Evolutionary conservation across 2,888 invertebrate genomes (phyloP), one percentile per base, ranked within the genome.

Genomic region (Agrochola litura): DNA sequence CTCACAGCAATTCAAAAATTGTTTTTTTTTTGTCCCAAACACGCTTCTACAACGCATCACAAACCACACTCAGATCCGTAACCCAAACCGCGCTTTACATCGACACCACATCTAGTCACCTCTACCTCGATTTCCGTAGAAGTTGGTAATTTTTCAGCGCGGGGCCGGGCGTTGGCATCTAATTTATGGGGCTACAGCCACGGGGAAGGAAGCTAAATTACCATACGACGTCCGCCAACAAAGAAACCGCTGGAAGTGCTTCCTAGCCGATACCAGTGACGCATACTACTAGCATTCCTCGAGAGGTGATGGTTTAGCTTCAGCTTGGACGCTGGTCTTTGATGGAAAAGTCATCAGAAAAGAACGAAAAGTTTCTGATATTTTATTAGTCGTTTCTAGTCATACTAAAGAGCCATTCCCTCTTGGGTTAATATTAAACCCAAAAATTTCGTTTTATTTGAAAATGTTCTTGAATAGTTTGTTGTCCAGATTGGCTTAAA

Each of bases 131-230:
- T 92, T 92, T 92, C 91, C 92, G 91, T 86, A 90, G 86, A 91
- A 92, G 92, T 93, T 91, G 93, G 95, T 94, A 95, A 96, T 96
- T 96, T 96, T 96, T 96, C 96, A 95, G 93, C 88, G 79, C 90
- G 88, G 90, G 92, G 93, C 90, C 93, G 93, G 90, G 91, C 92
- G 93, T 92, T 93, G 93, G 94, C 94, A 92, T 92, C 91, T 94
- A 93, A 96, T 96, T 96, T 96, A 96, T 95, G 94, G 90, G 89
- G 89, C 87, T 87, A 87, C 92, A 91, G 92, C 91, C 91, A 92
- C 87, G 81, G 92, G 95, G 95, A 96, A 96, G 96, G 96, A 96
- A 96, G 90, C 92, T 84, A 88, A 93, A 96, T 96, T 96, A 95
- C 94, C 96, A 96, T 96, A 96, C 94, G 93, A 95, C 95, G 92